Percentiles rank a stretch among this genome's conserved stretches.
These are phyloP conservation scores for Tinea trinotella DNA, from an alignment of 2,888 invertebrate species.

Conservation along the genomic window DNA sequence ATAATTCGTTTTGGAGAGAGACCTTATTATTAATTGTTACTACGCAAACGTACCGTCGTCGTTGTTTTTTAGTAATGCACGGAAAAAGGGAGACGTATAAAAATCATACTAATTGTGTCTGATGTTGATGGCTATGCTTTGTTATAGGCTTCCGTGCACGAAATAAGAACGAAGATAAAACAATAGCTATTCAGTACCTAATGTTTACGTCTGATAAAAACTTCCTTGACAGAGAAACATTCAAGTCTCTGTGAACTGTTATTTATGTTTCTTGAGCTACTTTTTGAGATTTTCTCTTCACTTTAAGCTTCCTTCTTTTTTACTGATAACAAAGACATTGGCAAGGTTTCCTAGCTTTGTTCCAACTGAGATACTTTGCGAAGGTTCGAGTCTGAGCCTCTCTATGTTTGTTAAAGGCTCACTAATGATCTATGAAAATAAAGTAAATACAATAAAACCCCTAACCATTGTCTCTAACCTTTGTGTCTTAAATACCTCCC, in stretches of 20 bases:
- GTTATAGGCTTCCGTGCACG: not conserved
- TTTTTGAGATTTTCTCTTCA: conserved; percentile 15
- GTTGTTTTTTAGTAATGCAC: not conserved
- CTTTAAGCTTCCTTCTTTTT: conserved; percentile 16
- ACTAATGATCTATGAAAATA: conserved; percentile 7
- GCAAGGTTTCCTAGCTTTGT: conserved; percentile 15
- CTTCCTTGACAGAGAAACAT: conserved; percentile 30
- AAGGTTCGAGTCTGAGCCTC: not conserved
- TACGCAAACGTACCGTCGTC: no score
- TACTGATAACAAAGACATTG: conserved; percentile 20
- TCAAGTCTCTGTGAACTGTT: conserved; percentile 31
- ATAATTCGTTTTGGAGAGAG: no score
- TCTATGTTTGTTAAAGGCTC: conserved; percentile 8
- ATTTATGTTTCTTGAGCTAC: conserved; percentile 36
- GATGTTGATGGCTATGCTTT: conserved; percentile 1
- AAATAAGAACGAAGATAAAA: conserved; percentile 13
- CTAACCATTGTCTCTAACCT: not conserved
- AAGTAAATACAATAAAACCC: not conserved
- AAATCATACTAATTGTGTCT: conserved; percentile 9
- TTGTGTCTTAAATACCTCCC: no score
- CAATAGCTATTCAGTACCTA: conserved; percentile 14
- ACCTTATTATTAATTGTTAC: no score
- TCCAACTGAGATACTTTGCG: not conserved
- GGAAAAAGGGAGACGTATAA: not conserved
- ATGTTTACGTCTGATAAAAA: conserved; percentile 35